Evolutionary conservation across 2,113 vertebrate species (phyloP).

Genomic region (Heterotis niloticus): DNA sequence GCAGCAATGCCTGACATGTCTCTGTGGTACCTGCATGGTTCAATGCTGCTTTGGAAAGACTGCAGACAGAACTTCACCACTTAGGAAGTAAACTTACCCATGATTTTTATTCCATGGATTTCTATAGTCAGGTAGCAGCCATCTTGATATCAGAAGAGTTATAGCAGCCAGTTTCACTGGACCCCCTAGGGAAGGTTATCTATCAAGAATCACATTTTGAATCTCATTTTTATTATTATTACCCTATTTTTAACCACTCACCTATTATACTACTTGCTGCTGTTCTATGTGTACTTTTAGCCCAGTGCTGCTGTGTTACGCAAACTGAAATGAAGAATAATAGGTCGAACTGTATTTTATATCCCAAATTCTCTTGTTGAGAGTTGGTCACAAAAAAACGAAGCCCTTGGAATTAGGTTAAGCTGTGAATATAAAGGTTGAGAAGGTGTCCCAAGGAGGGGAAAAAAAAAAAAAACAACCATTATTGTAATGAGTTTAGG

Average conservation of each 20-base stretch:
- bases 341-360: background rate
- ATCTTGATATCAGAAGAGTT: background rate
- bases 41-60: slow-evolving; percentile 30
- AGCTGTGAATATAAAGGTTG: background rate
- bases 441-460: background rate
- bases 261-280: too few relatives aligned
- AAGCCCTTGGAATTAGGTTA: too few relatives aligned
- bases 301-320: too few relatives aligned
- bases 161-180: too few relatives aligned
- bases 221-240: too few relatives aligned
- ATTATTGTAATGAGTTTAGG: background rate
- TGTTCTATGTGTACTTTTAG: too few relatives aligned
- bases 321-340: too few relatives aligned
- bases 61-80: slow-evolving; percentile 21
- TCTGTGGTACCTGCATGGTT: slow-evolving; percentile 38
- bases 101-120: slow-evolving; percentile 33
- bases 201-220: too few relatives aligned
- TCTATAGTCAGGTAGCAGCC: background rate
- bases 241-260: too few relatives aligned
- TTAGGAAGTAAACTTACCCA: slow-evolving; percentile 10
- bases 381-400: too few relatives aligned
- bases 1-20: slow-evolving; percentile 36
- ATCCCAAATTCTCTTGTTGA: slow-evolving; percentile 12
- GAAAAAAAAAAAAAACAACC: background rate
- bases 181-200: too few relatives aligned